phyloP scores from a whole-genome alignment of 35 echinoderm and acorn worm genomes.

The Stichopus chloronotus region DNA sequence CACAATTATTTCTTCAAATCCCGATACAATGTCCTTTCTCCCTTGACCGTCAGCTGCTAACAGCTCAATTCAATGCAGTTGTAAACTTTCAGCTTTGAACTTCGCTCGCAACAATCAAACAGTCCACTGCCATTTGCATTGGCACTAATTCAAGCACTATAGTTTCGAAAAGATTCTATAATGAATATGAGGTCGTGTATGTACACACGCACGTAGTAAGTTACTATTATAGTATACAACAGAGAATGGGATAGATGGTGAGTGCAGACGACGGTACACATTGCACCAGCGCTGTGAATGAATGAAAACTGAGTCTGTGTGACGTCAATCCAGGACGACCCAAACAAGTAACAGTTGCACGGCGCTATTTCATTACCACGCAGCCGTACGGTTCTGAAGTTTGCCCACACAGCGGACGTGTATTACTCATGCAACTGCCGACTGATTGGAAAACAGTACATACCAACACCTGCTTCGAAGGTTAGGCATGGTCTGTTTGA shows the following conservation, averaged over 20 bases:
- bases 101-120: neutral
- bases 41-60: neutral
- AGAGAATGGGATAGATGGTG: neutral
- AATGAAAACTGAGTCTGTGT: neutral
- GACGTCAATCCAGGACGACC: neutral
- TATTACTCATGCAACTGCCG: no score
- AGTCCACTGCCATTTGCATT: constrained; percentile 13
- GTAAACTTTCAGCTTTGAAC: constrained; percentile 1
- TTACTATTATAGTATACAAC: no score
- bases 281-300: neutral
- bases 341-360: neutral
- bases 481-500: no score
- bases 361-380: neutral
- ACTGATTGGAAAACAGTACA: no score
- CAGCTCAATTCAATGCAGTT: neutral
- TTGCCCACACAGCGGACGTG: no score
- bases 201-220: no score
- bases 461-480: no score
- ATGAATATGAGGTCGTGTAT: no score
- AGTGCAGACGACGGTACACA: neutral
- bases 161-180: neutral
- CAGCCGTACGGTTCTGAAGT: no score
- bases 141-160: neutral
- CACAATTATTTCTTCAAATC: neutral
- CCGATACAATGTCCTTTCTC: neutral